Evolutionary conservation across 2,888 invertebrate species (phyloP).

Genomic region (Yponomeuta sedellus): DNA sequence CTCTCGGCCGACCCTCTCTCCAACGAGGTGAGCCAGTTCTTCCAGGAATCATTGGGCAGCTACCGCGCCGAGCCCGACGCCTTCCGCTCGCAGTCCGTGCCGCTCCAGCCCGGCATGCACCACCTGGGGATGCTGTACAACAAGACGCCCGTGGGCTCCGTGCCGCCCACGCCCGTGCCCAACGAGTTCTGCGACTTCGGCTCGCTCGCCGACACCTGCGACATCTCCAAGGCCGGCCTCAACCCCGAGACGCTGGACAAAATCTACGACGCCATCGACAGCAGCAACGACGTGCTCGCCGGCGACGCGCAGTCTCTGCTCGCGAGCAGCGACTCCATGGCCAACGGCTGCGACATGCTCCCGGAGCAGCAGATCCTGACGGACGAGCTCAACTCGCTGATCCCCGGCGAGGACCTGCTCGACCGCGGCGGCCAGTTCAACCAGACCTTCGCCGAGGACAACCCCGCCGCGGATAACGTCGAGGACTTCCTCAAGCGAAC

Average conservation of each 20-base stretch:
- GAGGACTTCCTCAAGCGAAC: constrained; percentile 65
- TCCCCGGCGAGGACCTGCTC: constrained; percentile 56
- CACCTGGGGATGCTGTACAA: constrained; percentile 57
- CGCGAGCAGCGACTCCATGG: constrained; percentile 47
- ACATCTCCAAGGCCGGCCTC: constrained; percentile 66
- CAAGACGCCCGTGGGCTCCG: constrained; percentile 78
- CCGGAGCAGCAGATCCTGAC: constrained; percentile 56
- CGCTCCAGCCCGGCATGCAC: constrained; percentile 78
- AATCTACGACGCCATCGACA: constrained; percentile 79
- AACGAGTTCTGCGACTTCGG: constrained; percentile 84
- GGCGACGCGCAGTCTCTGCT: constrained; percentile 44
- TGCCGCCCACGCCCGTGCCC: constrained; percentile 82
- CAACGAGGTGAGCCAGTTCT: constrained; percentile 79
- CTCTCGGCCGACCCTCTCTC: constrained; percentile 69
- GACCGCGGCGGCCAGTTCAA: constrained; percentile 49
- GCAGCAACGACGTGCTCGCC: constrained; percentile 62
- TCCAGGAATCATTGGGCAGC: constrained; percentile 64
- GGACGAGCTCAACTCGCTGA: constrained; percentile 56
- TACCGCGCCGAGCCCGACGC: constrained; percentile 63
- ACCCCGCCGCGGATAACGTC: constrained; percentile 45
- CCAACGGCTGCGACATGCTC: constrained; percentile 57
- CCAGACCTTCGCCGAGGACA: constrained; percentile 47
- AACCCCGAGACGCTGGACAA: constrained; percentile 79
- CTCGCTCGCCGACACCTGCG: constrained; percentile 76
- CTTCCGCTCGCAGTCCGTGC: constrained; percentile 87